Percentiles rank a stretch among this genome's conserved stretches.
These are phyloP conservation scores for Sipha flava DNA, from an alignment of 1,140 invertebrate species.

Conservation along the genomic window DNA sequence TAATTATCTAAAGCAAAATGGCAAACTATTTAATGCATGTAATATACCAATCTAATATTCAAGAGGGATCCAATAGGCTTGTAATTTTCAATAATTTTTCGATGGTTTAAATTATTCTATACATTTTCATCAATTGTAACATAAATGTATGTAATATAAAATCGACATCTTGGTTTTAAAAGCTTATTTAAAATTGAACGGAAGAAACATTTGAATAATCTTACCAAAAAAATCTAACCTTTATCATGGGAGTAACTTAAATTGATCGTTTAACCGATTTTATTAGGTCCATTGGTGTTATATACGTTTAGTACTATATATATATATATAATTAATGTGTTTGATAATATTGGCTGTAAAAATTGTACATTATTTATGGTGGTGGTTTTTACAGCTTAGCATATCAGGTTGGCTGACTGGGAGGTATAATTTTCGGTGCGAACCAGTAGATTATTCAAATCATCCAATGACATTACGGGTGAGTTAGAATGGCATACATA, in stretches of 20 bases:
- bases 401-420: slow-evolving; percentile 77
- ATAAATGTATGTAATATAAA: neutral
- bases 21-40: too few relatives aligned
- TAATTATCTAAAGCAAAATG: too few relatives aligned
- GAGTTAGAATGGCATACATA: slow-evolving; percentile 45
- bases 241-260: neutral
- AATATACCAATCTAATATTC: too few relatives aligned
- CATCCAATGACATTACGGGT: slow-evolving; percentile 82
- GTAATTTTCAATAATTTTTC: too few relatives aligned
- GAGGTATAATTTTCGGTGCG: slow-evolving; percentile 87
- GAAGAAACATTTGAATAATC: neutral
- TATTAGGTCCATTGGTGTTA: too few relatives aligned
- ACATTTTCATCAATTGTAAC: neutral
- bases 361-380: slow-evolving; percentile 25
- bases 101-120: neutral
- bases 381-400: slow-evolving; percentile 63
- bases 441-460: slow-evolving; percentile 88
- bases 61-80: too few relatives aligned
- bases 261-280: neutral
- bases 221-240: neutral
- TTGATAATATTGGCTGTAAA: slow-evolving; percentile 10
- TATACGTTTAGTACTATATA: neutral
- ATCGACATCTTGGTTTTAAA: neutral
- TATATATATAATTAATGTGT: neutral
- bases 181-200: too few relatives aligned